phyloP scores from a whole-genome alignment of 1,140 invertebrate species.

The Drosophila lacertosa region DNA sequence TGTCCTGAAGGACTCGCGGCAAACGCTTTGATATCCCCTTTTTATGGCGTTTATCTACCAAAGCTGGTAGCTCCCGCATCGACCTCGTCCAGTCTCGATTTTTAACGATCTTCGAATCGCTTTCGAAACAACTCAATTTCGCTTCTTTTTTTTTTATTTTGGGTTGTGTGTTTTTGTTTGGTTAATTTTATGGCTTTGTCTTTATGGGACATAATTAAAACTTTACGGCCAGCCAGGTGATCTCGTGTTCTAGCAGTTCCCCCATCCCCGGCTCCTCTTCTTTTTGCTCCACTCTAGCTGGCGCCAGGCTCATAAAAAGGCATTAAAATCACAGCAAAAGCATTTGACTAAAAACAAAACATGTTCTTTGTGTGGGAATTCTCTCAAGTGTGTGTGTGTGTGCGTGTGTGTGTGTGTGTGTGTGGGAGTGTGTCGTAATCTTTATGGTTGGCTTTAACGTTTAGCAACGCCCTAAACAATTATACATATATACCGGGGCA shows the following conservation, averaged over 20 bases:
- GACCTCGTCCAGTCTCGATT: neutral
- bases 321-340: constrained; percentile 54
- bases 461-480: constrained; percentile 32
- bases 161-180: constrained; percentile 10
- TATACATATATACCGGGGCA: neutral
- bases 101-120: constrained; percentile 47
- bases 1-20: neutral
- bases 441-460: constrained; percentile 54
- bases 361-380: constrained; percentile 21
- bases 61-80: constrained; percentile 1
- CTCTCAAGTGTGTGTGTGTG: constrained; percentile 5
- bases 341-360: constrained; percentile 56
- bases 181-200: constrained; percentile 52
- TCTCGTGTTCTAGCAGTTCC: neutral
- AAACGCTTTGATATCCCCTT: neutral
- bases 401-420: neutral
- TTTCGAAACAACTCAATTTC: constrained; percentile 47
- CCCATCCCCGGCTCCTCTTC: neutral
- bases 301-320: constrained; percentile 57
- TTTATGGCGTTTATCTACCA: neutral
- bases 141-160: constrained; percentile 5
- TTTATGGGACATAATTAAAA: constrained; percentile 63
- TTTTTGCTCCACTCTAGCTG: neutral
- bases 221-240: constrained; percentile 52
- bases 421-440: constrained; percentile 19